Base-by-base conservation (phyloP, 2,888 invertebrate species). In the Polia nebulosa region DNA sequence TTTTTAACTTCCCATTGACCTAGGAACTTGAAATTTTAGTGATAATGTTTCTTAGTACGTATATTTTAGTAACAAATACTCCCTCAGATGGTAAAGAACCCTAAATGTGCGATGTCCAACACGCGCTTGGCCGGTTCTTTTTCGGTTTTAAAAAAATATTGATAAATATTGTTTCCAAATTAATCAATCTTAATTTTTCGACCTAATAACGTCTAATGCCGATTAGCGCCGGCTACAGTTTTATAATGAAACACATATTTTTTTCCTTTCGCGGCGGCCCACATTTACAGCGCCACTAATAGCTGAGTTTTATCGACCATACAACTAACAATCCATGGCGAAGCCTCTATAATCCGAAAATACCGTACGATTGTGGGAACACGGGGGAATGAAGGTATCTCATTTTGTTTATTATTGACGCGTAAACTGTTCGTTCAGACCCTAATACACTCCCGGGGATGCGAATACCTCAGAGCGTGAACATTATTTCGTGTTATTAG, bases 401-500 rank as follows among this genome's bases (percentile, higher is more conserved):
- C 78, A 87, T 84, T 85, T 84, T 85, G 86, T 84, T 84, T 85
- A 85, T 84, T 86, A 85, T 82, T 84, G 81, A 82, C 75, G 74
- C 78, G 78, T 85, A 86, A 88, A 82, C 83, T 85, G 77, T 83
- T 69, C 79, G 72, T 81, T 81, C 79, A 69, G 74, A 59, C 77
- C 80, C 69, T 84, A 88, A 85, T 82, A 85, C 82, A 77, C 86
- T 80, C 88, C 62, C 49, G 85, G 85, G 88, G 80, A 83, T 83
- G 79, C 80, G 82, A 85, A 84, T 87, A 84, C 81, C 81, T 87
- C 81, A 80, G 80, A 75, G 76, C 72, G 72, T 77, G 81, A 84
- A 84, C 77, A 84, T 81, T 86, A 84, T 82, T 84, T 79, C 51
- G 62, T 83, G 82, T 88, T 90, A 87, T 89, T 88, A 87, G 84